Evolutionary conservation across 1,140 invertebrate species (phyloP), one percentile per base, ranked within the genome.

Genomic region (Zaprionus ghesquierei): DNA sequence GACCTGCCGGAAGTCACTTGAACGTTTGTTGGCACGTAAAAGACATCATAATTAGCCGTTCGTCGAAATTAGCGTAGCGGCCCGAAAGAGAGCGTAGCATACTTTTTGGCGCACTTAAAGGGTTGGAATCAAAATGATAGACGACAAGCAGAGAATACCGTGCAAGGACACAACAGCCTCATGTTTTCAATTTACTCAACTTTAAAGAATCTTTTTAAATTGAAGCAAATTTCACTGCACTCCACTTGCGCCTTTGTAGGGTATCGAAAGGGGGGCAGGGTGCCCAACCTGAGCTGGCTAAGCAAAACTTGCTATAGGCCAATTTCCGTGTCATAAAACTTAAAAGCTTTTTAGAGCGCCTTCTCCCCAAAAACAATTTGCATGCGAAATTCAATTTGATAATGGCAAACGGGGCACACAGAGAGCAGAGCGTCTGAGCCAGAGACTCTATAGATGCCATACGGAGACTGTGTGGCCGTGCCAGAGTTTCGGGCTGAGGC

Each of bases 261-360:
- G 69, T 71, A 65, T 65, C 1, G 9, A 46, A 58, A 56, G 22
- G 38, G 44, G 65, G 38, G 50, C 54, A 71, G 33, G 33, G 51
- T 75, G 38, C 44, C 68, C 62, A 15, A 46, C 31, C 35, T 41
- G 13, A n/a, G n/a, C 35, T 41, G 35, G 35, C 35, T 41, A 51
- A 69, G 75, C 68, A 53, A 64, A 85, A 74, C 69, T 81, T 81
- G 63, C 69, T 44, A 81, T 79, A 68, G 78, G 81, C 86, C 86
- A 89, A 89, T 89, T 89, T 89, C 86, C 86, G 81, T 90, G 86
- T 73, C 75, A 89, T 90, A 89, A 81, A 89, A 89, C 86, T 89
- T 90, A 64, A 89, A 90, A 90, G 86, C 86, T 86, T 90, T 90
- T 75, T 44, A 44, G 63, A 81, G 61, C 69, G 50, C 35, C 35